A percentile compares a stretch with the other conserved stretches of the same genome.
Conservation (phyloP, 2,888 invertebrate genomes). For the Tholera decimalis region DNA sequence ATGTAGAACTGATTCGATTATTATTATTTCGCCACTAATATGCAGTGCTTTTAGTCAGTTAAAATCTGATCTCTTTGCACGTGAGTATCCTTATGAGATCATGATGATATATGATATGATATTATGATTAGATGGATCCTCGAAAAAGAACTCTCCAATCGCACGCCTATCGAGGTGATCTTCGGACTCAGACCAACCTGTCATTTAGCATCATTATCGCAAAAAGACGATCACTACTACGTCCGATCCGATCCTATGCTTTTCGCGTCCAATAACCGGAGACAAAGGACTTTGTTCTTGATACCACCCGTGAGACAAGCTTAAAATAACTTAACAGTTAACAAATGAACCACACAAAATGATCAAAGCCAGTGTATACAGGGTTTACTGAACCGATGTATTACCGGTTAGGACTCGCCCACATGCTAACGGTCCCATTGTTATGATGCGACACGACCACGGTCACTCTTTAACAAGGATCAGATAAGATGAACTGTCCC, state of each 20-base stretch:
- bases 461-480: constrained; percentile 24
- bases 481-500: constrained; percentile 22
- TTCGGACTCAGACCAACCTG: background rate
- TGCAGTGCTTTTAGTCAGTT: too few species aligned
- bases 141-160: background rate
- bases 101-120: too few species aligned
- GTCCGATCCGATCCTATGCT: background rate
- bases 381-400: constrained; percentile 54
- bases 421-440: constrained; percentile 57
- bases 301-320: background rate
- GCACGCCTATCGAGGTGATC: background rate
- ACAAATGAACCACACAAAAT: constrained; percentile 34
- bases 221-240: background rate
- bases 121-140: background rate
- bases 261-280: background rate
- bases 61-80: too few species aligned
- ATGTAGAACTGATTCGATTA: too few species aligned
- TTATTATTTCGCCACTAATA: too few species aligned
- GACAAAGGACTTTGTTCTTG: constrained; percentile 1
- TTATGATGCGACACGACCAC: constrained; percentile 23
- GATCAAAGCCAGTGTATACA: constrained; percentile 12
- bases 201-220: background rate
- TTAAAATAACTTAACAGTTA: constrained; percentile 30
- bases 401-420: constrained; percentile 47
- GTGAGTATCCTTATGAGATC: too few species aligned